These are phyloP conservation scores for Argya squamiceps DNA, from an alignment of 2,797 vertebrate species.

Conservation along the genomic window DNA sequence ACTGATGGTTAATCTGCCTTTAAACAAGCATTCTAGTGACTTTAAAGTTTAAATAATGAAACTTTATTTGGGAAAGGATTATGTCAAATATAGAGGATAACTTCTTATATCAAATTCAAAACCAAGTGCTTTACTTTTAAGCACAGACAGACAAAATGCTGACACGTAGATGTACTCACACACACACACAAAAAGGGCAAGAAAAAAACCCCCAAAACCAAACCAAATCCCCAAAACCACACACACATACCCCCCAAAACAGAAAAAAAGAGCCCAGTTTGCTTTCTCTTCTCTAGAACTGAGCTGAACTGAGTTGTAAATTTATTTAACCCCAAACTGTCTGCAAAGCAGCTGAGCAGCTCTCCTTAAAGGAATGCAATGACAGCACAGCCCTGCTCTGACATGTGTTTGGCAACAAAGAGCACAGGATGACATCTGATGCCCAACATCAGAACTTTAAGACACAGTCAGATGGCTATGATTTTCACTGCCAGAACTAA, in stretches of 20 bases:
- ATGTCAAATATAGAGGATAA: background rate
- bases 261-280: background rate
- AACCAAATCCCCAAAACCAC: background rate
- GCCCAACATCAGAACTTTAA: slow-evolving; percentile 47
- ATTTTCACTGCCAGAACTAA: slow-evolving; percentile 79
- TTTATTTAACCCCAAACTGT: background rate
- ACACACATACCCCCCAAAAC: too few species aligned
- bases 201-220: background rate
- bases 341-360: background rate
- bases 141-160: background rate
- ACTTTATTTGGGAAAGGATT: background rate
- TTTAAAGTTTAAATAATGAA: background rate
- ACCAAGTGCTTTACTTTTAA: background rate
- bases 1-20: background rate
- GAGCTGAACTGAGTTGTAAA: background rate
- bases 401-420: background rate
- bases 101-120: background rate
- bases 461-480: slow-evolving; percentile 71
- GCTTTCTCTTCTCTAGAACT: background rate
- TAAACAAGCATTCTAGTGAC: background rate
- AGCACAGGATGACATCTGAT: background rate
- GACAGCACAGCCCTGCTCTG: background rate
- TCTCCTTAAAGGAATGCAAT: background rate
- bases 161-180: background rate
- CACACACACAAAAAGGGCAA: too few species aligned